Base-by-base conservation (phyloP, 2,797 vertebrate species). In the Argya squamiceps region DNA sequence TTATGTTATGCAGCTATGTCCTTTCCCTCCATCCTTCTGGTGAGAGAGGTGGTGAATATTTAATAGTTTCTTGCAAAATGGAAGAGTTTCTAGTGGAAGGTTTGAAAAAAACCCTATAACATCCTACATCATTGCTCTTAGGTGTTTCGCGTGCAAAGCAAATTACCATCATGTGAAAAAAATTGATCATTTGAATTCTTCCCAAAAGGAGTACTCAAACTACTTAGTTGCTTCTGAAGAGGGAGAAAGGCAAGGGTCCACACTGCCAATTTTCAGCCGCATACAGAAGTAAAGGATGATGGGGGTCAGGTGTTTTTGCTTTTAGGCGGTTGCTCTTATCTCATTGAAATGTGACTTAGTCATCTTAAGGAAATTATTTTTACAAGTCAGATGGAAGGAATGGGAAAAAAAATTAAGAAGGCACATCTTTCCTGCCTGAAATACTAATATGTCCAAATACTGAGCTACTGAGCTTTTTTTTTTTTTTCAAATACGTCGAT, bases 401-500 rank as follows among this genome's bases (percentile, higher is more conserved):
- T 47, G 26, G 22, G 16, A 88, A 59, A 6, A 74, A 84, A 84
- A 90, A 73, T n/a, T 73, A n/a, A 64, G 32, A 75, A 44, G 3
- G 8, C 55, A 26, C 4, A 7, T 89, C 41, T 44, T 67, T 89
- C 15, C 26, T 90, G 17, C 11, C 17, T 37, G 34, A 75, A 73
- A 87, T 75, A 88, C 81, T 71, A 75, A 71, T 84, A 59, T 59
- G 55, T 80, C 79, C 43, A 84, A 93, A 92, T 77, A 89, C 26
- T 96, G 64, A 19, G 11, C 64, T 93, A 82, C 11, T 24, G 77
- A 91, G 56, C 44, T 44, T 73, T 60, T 13, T 84, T 84, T 97
- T 97, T 96, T 83, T 70, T 97, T 70, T 97, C 27, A 91, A 96
- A 95, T 97, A 94, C 74, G 80, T 96, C 0, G 7, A 94, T 90